Evolutionary conservation across 2,113 vertebrate genomes (phyloP).

Genomic region (Apeltes quadracus): DNA sequence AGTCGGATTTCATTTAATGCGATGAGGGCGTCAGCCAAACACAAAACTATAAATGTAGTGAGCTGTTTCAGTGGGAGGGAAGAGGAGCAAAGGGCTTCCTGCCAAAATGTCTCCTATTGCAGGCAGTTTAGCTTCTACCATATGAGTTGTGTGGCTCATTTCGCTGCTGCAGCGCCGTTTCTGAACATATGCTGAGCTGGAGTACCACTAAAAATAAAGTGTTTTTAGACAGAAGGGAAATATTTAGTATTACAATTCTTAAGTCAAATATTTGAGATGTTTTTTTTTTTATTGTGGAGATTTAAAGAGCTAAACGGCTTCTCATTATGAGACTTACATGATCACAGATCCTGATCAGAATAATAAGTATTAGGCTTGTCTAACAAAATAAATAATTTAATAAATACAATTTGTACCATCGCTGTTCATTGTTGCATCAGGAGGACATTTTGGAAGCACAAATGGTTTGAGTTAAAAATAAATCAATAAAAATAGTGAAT

Average conservation of each 20-base stretch:
- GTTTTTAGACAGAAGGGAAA: conserved; percentile 19
- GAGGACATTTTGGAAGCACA: conserved; percentile 10
- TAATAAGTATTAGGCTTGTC: neutral
- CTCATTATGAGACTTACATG: neutral
- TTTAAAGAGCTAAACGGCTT: no score
- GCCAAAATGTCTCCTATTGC: conserved; percentile 57
- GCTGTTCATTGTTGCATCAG: conserved; percentile 3
- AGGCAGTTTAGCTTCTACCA: conserved; percentile 62
- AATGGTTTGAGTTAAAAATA: neutral
- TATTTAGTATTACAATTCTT: neutral
- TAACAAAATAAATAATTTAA: neutral
- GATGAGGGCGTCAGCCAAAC: conserved; percentile 24
- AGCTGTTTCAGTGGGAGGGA: conserved; percentile 42
- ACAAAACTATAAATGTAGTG: conserved; percentile 55
- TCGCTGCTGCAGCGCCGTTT: conserved; percentile 35
- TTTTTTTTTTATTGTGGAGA: neutral
- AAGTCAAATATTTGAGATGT: neutral
- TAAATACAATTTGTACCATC: neutral
- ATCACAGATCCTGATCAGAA: neutral
- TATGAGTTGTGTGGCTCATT: conserved; percentile 54
- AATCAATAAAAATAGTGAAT: neutral
- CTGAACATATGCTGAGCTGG: conserved; percentile 53
- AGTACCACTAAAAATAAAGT: conserved; percentile 63
- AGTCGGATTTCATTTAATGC: conserved; percentile 24
- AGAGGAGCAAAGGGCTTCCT: conserved; percentile 36